Percentiles rank a stretch among this genome's conserved stretches.
phyloP scores from a whole-genome alignment of 2,113 vertebrate species.

The Eclectus roratus region DNA sequence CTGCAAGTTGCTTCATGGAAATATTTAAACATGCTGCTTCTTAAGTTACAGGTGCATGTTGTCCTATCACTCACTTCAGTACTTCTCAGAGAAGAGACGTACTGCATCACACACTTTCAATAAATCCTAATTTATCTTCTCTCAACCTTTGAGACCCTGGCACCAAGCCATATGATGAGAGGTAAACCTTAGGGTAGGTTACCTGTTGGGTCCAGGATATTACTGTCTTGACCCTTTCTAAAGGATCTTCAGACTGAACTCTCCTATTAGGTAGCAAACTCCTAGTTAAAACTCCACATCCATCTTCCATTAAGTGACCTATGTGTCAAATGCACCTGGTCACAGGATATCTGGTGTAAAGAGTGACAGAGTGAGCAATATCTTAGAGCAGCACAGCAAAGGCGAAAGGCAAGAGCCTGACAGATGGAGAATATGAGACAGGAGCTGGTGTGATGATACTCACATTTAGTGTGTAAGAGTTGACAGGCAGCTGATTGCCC shows the following conservation, averaged over 20 bases:
- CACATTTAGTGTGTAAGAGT: not conserved
- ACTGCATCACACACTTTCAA: not conserved
- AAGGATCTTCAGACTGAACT: not conserved
- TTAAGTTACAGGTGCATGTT: not conserved
- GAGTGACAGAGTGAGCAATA: rapidly evolving
- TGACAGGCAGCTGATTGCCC: not conserved
- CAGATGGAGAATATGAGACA: not conserved
- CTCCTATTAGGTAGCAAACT: not conserved
- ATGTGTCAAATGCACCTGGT: rapidly evolving
- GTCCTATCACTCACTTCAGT: not conserved
- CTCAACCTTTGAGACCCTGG: not conserved
- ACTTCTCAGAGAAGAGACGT: not conserved
- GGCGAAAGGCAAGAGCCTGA: not conserved
- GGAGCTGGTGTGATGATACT: not conserved
- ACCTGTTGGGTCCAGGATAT: not conserved
- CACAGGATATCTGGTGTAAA: rapidly evolving
- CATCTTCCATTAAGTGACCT: not conserved
- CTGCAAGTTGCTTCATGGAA: not conserved
- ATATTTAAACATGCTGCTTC: not conserved
- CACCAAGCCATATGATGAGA: not conserved
- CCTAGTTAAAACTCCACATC: rapidly evolving
- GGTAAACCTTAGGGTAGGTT: not conserved
- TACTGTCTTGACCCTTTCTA: not conserved
- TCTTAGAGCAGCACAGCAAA: not conserved
- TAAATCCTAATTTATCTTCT: not conserved